phyloP scores from a whole-genome alignment of 2,113 vertebrate species.

The Motacilla tschutschensis region DNA sequence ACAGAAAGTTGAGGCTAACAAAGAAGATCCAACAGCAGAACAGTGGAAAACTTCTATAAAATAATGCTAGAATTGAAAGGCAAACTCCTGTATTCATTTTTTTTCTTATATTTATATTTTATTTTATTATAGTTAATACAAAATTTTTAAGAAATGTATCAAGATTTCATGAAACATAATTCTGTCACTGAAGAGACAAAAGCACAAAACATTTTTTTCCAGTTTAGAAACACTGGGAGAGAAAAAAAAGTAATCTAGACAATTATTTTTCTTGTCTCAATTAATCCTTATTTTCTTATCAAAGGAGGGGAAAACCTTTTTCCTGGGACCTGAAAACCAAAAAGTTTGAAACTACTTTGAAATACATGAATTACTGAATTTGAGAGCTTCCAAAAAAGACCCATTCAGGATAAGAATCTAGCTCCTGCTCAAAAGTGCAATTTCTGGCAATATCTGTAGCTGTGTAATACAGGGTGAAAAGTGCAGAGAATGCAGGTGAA shows the following conservation, averaged over 20 bases:
- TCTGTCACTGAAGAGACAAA: not conserved
- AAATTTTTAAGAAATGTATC: not conserved
- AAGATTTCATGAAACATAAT: not conserved
- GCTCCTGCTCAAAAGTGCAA: not conserved
- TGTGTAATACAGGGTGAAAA: not conserved
- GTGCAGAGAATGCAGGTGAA: not conserved
- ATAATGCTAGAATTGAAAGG: not conserved
- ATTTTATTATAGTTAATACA: not conserved
- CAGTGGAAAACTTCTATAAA: not conserved
- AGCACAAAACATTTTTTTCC: not conserved
- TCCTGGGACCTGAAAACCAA: not conserved
- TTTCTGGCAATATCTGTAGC: not conserved
- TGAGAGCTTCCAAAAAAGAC: not conserved
- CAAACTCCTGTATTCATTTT: not conserved
- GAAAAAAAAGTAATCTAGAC: not conserved
- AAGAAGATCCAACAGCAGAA: not conserved
- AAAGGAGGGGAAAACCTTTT: accelerated
- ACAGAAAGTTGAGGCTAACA: not conserved
- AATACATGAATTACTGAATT: not conserved
- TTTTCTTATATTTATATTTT: not conserved
- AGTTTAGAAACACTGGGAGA: not conserved
- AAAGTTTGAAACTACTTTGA: not conserved
- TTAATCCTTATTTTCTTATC: not conserved
- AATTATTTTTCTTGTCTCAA: not conserved
- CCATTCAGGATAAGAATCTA: not conserved